These are phyloP conservation scores for Paguma larvata DNA, from an alignment of 2,797 vertebrate genomes.

Conservation along the genomic window DNA sequence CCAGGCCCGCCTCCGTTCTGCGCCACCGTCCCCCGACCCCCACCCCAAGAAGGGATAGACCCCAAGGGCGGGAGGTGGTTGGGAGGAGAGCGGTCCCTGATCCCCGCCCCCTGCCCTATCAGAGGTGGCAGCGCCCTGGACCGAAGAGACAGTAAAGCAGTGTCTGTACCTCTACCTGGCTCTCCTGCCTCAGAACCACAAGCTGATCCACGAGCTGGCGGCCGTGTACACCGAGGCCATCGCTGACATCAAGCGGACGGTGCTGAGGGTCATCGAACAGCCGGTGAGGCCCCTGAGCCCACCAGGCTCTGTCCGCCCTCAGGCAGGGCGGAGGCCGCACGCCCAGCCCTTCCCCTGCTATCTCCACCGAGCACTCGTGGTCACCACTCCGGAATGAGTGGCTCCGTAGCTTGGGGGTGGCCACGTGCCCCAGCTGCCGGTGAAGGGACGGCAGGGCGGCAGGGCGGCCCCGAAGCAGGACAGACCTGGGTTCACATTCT, in stretches of 20 bases:
- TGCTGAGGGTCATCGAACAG: constrained; percentile 96
- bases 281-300: constrained; percentile 88
- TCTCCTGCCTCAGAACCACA: constrained; percentile 96
- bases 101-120: not conserved
- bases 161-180: constrained; percentile 97
- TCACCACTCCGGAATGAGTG: rapidly evolving
- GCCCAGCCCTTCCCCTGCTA: not conserved
- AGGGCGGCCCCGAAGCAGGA: not conserved
- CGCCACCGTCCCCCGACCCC: rapidly evolving
- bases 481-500: not conserved
- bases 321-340: not conserved
- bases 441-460: not conserved
- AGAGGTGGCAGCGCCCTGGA: constrained; percentile 98
- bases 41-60: not conserved
- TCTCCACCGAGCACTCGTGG: rapidly evolving
- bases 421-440: rapidly evolving
- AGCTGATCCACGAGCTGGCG: constrained; percentile 96
- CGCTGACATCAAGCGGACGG: constrained; percentile 97
- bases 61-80: rapidly evolving
- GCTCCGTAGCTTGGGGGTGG: not conserved
- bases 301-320: not conserved
- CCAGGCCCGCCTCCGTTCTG: not conserved
- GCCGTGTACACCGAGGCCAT: constrained; percentile 98
- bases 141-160: constrained; percentile 96
- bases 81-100: not conserved